These are phyloP conservation scores for Chiloscyllium punctatum DNA, from an alignment of 2,797 vertebrate genomes.

Conservation along the genomic window DNA sequence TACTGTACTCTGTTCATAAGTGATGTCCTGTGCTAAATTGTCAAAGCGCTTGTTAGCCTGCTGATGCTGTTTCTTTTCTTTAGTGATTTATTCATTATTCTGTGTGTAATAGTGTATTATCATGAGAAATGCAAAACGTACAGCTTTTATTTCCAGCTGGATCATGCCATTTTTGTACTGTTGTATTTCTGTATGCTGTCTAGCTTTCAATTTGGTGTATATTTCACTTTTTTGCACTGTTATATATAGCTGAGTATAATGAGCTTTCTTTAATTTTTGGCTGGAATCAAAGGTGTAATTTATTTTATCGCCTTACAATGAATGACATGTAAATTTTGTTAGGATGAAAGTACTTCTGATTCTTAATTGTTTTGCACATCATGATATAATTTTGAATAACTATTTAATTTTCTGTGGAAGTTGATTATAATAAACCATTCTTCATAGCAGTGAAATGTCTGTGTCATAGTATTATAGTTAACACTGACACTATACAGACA, in stretches of 20 bases:
- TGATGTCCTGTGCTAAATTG: slow-evolving; percentile 56
- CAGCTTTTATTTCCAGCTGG: slow-evolving; percentile 41
- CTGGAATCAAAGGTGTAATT: slow-evolving; percentile 27
- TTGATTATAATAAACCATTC: slow-evolving; percentile 34
- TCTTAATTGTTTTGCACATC: slow-evolving; percentile 34
- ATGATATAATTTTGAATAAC: slow-evolving; percentile 10
- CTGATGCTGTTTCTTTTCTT: slow-evolving; percentile 61
- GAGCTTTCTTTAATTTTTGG: slow-evolving; percentile 32
- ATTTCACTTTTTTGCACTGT: slow-evolving; percentile 29
- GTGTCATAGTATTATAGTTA: background rate
- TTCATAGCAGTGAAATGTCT: slow-evolving; percentile 33
- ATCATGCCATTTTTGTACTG: slow-evolving; percentile 14
- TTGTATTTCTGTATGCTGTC: slow-evolving; percentile 12
- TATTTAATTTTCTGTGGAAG: slow-evolving; percentile 31
- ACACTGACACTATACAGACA: background rate
- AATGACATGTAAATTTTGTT: slow-evolving; percentile 37
- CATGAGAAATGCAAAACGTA: slow-evolving; percentile 50
- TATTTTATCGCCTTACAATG: slow-evolving; percentile 36
- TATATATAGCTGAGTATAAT: slow-evolving; percentile 33
- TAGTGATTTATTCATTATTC: slow-evolving; percentile 53
- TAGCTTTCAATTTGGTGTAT: slow-evolving; percentile 20
- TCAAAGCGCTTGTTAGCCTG: slow-evolving; percentile 52
- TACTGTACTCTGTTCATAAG: slow-evolving; percentile 51
- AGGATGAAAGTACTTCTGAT: slow-evolving; percentile 29
- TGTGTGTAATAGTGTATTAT: slow-evolving; percentile 56